These are phyloP conservation scores for Gymnarchus niloticus DNA, from an alignment of 2,113 vertebrate species.

Conservation along the genomic window DNA sequence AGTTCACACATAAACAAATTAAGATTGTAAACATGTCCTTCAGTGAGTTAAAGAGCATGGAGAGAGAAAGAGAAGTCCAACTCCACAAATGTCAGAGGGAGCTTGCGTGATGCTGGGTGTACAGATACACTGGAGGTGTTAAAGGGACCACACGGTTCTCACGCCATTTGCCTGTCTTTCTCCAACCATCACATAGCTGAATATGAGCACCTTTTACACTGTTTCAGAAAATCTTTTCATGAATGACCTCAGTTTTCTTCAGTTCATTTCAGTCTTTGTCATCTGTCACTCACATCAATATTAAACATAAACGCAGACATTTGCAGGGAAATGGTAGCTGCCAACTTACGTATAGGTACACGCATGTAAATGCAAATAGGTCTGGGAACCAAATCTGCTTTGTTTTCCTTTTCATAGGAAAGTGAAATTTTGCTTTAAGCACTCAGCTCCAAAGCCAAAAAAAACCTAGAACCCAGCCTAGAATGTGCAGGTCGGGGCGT, in stretches of 20 bases:
- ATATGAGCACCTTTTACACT: background rate
- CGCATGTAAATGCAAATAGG: background rate
- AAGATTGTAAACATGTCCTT: constrained; percentile 41
- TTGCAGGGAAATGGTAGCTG: background rate
- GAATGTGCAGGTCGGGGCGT: background rate
- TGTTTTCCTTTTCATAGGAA: background rate
- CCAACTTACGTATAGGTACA: no score
- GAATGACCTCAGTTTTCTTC: background rate
- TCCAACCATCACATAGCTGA: background rate
- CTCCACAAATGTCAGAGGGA: background rate
- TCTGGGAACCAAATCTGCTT: background rate
- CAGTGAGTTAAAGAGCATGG: constrained; percentile 31
- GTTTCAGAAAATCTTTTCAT: background rate
- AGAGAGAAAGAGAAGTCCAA: background rate
- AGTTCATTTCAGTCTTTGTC: background rate
- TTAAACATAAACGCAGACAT: background rate
- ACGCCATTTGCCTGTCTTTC: background rate
- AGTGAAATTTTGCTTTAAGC: constrained; percentile 8
- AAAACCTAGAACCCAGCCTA: background rate
- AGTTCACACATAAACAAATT: constrained; percentile 45
- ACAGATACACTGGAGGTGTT: background rate
- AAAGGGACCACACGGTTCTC: background rate
- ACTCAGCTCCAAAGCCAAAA: background rate
- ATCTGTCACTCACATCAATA: no score
- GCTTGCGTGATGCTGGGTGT: background rate